Conservation (phyloP, 2,888 invertebrate genomes). For the Autographa pulchrina region DNA sequence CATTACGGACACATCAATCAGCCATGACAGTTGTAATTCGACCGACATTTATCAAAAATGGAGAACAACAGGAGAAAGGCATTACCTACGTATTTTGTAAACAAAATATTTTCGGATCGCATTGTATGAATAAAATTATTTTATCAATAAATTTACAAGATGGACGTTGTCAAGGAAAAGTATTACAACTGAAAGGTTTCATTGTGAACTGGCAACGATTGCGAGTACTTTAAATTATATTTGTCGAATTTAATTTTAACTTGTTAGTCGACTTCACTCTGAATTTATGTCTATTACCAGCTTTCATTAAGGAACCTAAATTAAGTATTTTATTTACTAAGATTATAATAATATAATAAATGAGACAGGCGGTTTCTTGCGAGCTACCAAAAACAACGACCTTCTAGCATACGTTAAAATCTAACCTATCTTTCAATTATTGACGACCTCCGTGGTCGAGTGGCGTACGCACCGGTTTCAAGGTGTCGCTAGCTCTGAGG, state of each 20-base stretch:
- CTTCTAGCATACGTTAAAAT: no score
- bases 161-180: not conserved
- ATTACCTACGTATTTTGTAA: slow-evolving; percentile 31
- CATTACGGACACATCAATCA: slow-evolving; percentile 32
- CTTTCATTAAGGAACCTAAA: not conserved
- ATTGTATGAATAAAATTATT: slow-evolving; percentile 2
- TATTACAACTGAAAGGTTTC: not conserved
- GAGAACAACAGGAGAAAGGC: slow-evolving; percentile 25
- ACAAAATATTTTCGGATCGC: slow-evolving; percentile 13
- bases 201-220: not conserved
- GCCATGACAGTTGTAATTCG: slow-evolving; percentile 13
- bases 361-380: no score
- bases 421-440: no score
- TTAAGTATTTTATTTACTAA: no score
- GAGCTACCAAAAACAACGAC: no score
- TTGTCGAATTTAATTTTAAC: not conserved
- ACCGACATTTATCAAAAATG: slow-evolving; percentile 16
- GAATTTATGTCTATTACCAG: not conserved
- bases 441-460: no score
- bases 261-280: not conserved
- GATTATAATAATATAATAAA: no score
- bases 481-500: no score
- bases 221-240: not conserved
- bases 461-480: no score
- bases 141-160: slow-evolving; percentile 29